Evolutionary conservation across 1,140 invertebrate genomes (phyloP).

Genomic region (Rhyacophila brunnea): DNA sequence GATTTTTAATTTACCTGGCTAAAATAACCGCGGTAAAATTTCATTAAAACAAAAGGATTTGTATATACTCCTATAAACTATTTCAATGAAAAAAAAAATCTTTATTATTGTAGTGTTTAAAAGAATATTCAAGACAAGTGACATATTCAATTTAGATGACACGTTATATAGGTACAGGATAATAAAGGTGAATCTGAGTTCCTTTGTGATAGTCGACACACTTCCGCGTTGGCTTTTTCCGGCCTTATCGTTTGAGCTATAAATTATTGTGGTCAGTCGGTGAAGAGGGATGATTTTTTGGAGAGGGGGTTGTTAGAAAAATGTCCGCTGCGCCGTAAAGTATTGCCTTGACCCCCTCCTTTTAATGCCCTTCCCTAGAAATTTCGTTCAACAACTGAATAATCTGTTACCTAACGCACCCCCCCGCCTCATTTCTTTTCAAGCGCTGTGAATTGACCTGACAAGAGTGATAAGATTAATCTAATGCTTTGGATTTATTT

Average conservation of each 20-base stretch:
- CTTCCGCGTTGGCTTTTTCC: constrained; percentile 3
- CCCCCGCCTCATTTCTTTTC: neutral
- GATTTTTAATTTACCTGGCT: too few species aligned
- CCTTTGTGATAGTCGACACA: neutral
- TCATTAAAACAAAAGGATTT: too few species aligned
- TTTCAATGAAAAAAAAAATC: too few species aligned
- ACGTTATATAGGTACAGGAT: too few species aligned
- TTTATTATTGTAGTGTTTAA: too few species aligned
- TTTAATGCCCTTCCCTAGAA: too few species aligned
- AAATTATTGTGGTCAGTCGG: constrained; percentile 21
- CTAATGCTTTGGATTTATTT: constrained; percentile 15
- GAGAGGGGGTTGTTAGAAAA: constrained; percentile 15
- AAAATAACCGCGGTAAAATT: too few species aligned
- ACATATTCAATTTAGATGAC: too few species aligned
- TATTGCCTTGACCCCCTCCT: constrained; percentile 8
- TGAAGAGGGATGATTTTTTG: too few species aligned
- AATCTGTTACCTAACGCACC: constrained; percentile 10
- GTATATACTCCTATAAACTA: too few species aligned
- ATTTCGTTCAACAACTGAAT: constrained; percentile 3
- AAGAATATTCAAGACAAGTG: too few species aligned
- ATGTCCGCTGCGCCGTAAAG: constrained; percentile 17
- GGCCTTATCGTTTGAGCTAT: constrained; percentile 16
- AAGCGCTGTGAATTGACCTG: constrained; percentile 9
- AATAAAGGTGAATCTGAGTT: neutral
- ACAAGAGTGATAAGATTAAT: constrained; percentile 17